Evolutionary conservation across 2,797 vertebrate species (phyloP).

Genomic region (Holocentrus rufus): DNA sequence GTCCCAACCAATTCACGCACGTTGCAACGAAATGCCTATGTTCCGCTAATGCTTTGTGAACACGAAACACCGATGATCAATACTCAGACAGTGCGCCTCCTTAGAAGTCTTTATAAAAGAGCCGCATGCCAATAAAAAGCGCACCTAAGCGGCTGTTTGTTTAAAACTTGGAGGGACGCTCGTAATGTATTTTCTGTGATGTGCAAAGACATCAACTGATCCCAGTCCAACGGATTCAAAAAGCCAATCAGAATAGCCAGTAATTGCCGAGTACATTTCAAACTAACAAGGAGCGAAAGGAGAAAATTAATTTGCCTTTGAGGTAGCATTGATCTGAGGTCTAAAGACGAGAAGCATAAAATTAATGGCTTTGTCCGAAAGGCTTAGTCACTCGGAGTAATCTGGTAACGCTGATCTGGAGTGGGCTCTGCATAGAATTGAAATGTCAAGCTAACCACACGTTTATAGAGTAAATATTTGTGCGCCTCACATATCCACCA

Average conservation of each 20-base stretch:
- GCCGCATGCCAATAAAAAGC: conserved; percentile 57
- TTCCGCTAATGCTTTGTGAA: conserved; percentile 64
- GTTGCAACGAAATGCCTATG: conserved; percentile 57
- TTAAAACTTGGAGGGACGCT: conserved; percentile 58
- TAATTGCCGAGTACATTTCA: conserved; percentile 72
- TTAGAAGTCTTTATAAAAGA: conserved; percentile 47
- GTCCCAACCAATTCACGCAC: conserved; percentile 58
- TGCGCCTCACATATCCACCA: conserved; percentile 34
- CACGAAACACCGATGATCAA: conserved; percentile 60
- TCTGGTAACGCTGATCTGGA: conserved; percentile 48
- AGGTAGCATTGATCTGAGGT: conserved; percentile 77
- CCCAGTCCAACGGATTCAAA: conserved; percentile 63
- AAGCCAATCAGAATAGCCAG: conserved; percentile 60
- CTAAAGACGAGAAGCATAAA: conserved; percentile 69
- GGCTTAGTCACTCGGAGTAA: conserved; percentile 51
- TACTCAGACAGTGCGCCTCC: conserved; percentile 48
- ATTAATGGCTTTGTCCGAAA: conserved; percentile 71
- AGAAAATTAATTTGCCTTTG: conserved; percentile 78
- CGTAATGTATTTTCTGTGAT: conserved; percentile 62
- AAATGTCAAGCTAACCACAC: conserved; percentile 49
- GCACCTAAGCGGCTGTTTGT: conserved; percentile 32
- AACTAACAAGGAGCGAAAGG: conserved; percentile 71
- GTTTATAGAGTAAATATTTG: conserved; percentile 34
- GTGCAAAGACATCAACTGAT: conserved; percentile 60
- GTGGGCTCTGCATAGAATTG: conserved; percentile 37